Evolutionary conservation across 1,140 invertebrate genomes (phyloP).

Genomic region (Habropoda laboriosa): DNA sequence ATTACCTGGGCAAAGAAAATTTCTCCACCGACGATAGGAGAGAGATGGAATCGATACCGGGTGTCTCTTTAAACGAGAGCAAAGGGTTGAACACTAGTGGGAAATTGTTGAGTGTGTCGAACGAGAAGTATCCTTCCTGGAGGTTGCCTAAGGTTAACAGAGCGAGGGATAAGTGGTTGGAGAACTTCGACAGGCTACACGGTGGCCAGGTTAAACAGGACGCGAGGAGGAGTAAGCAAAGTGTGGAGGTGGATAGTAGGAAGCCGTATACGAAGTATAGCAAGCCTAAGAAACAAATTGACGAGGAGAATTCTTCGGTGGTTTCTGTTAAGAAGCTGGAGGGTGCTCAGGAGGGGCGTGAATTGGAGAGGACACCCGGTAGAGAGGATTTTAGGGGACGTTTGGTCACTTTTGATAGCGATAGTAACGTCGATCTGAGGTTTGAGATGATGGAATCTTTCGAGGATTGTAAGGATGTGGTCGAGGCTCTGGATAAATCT

Average conservation of each 20-base stretch:
- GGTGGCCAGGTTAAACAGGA: neutral
- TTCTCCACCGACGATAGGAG: neutral
- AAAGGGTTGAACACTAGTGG: neutral
- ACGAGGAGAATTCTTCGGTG: neutral
- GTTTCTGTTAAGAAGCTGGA: conserved; percentile 15
- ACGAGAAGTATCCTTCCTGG: neutral
- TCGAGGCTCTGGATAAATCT: no score
- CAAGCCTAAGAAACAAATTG: neutral
- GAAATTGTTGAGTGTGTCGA: neutral
- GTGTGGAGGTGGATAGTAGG: neutral
- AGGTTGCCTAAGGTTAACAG: neutral
- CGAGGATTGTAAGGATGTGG: no score
- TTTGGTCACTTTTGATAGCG: no score
- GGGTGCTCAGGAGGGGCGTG: conserved; percentile 5
- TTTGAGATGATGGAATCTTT: no score
- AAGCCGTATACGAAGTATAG: conserved; percentile 24
- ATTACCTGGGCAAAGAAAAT: conserved; percentile 6
- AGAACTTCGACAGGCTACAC: neutral
- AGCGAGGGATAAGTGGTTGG: neutral
- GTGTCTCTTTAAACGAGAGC: neutral
- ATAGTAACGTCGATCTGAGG: no score
- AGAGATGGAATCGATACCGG: neutral
- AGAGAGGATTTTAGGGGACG: conserved; percentile 4
- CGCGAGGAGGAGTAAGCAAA: neutral
- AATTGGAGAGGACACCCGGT: conserved; percentile 1